These are phyloP conservation scores for Neodiprion virginianus DNA, from an alignment of 1,140 invertebrate species.

Conservation along the genomic window DNA sequence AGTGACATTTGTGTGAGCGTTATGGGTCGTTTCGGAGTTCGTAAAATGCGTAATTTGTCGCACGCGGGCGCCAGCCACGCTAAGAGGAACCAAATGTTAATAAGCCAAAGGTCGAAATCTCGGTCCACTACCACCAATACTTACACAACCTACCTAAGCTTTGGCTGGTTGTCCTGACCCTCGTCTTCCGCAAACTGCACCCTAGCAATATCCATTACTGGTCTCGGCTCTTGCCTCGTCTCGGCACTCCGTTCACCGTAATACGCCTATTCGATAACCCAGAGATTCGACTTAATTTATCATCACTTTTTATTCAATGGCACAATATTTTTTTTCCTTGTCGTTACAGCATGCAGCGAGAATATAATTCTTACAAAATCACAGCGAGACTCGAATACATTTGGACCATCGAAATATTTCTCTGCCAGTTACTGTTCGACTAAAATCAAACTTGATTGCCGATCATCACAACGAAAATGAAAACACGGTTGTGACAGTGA, in stretches of 20 bases:
- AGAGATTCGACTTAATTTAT: not conserved
- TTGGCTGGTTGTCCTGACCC: not conserved
- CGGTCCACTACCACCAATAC: not conserved
- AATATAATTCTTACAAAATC: not conserved
- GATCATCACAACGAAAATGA: not conserved
- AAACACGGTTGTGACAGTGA: not conserved
- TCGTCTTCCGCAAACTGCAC: constrained; percentile 3
- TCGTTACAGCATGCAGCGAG: not conserved
- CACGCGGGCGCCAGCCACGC: constrained; percentile 15
- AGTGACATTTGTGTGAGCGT: constrained; percentile 35
- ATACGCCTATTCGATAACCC: not conserved
- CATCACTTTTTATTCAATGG: not conserved
- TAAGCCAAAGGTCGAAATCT: constrained; percentile 21
- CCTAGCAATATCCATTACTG: constrained; percentile 7
- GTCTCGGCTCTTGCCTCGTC: not conserved
- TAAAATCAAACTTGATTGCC: not conserved
- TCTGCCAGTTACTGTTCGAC: not conserved
- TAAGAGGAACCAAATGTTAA: constrained; percentile 35
- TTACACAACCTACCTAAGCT: not conserved
- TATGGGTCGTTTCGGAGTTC: constrained; percentile 27
- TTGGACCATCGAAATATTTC: no score
- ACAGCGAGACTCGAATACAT: not conserved
- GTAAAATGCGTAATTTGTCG: constrained; percentile 35
- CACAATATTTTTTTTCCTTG: not conserved
- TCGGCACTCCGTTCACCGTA: not conserved